Percentiles rank a stretch among this genome's conserved stretches.
These are phyloP conservation scores for Salvator merianae DNA, from an alignment of 2,113 vertebrate species.

Conservation along the genomic window DNA sequence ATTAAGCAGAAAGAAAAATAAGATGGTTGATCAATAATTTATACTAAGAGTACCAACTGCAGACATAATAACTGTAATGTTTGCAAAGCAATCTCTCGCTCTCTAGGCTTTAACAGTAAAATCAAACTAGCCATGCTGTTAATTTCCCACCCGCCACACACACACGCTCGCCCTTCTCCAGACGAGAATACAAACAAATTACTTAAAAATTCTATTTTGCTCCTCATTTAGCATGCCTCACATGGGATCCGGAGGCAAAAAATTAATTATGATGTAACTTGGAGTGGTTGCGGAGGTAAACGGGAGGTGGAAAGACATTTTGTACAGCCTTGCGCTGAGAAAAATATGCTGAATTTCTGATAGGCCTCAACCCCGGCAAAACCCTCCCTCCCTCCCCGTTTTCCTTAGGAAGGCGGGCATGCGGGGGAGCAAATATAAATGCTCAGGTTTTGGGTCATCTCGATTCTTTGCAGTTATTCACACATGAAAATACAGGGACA, in stretches of 20 bases:
- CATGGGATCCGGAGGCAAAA: slow-evolving; percentile 70
- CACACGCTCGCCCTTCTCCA: slow-evolving; percentile 60
- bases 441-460: slow-evolving; percentile 67
- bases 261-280: slow-evolving; percentile 76
- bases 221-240: slow-evolving; percentile 75
- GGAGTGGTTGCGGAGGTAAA: slow-evolving; percentile 33
- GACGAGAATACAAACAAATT: slow-evolving; percentile 86
- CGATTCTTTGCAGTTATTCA: slow-evolving; percentile 69
- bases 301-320: slow-evolving; percentile 2
- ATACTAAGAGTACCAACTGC: slow-evolving; percentile 85
- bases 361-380: slow-evolving; percentile 46
- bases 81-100: slow-evolving; percentile 85
- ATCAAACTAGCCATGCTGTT: slow-evolving; percentile 78
- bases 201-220: slow-evolving; percentile 80
- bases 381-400: neutral
- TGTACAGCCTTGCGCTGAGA: neutral
- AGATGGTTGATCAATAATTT: slow-evolving; percentile 87
- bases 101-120: slow-evolving; percentile 82
- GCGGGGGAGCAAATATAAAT: slow-evolving; percentile 33
- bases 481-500: slow-evolving; percentile 73
- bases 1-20: slow-evolving; percentile 88
- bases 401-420: too few species aligned
- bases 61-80: slow-evolving; percentile 87
- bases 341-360: slow-evolving; percentile 46
- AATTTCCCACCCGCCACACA: slow-evolving; percentile 67